Base-by-base conservation (phyloP, 2,888 invertebrate species). In the Macaria notata region DNA sequence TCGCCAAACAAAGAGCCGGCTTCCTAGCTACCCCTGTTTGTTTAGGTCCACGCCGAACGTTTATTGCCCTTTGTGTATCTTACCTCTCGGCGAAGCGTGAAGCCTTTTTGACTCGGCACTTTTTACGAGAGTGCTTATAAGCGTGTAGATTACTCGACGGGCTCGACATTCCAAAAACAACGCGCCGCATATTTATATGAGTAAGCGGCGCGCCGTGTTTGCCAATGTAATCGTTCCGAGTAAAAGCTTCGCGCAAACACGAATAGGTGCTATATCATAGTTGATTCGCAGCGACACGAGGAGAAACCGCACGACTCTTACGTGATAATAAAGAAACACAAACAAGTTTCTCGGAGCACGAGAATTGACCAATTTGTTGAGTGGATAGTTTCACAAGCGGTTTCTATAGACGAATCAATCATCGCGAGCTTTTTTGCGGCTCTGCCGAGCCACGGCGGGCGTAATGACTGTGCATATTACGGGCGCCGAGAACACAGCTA, bases 21-120 rank as follows among this genome's bases (percentile, higher is more conserved):
- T 91, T 88, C 90, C 89, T 86, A 87, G 88, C 89, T 88, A 88
- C 90, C 88, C 89, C 77, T 90, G 89, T 90, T 90, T 90, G 84
- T 88, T 90, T 89, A 90, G 90, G 90, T 81, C 87, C 84, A 79
- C 79, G 78, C 81, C 85, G 81, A 88, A 88, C 88, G 87, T 88
- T 88, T 86, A 86, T 87, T 87, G 87, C 86, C 86, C 88, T 86
- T 88, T 89, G 88, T 89, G 83, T 89, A 84, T 82, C 82, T 84
- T 85, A 79, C 86, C 86, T 84, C 84, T 85, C 79, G 79, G 83
- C 82, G 82, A 84, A 85, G 86, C 87, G 88, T 86, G 81, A 88
- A 86, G 86, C 86, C 88, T 87, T 88, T 88, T 90, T 86, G 88
- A 89, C 88, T 88, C 83, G 84, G 85, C 88, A 89, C 87, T 89